phyloP scores from a whole-genome alignment of 2,888 invertebrate genomes.

The Plagiodera versicolora region DNA sequence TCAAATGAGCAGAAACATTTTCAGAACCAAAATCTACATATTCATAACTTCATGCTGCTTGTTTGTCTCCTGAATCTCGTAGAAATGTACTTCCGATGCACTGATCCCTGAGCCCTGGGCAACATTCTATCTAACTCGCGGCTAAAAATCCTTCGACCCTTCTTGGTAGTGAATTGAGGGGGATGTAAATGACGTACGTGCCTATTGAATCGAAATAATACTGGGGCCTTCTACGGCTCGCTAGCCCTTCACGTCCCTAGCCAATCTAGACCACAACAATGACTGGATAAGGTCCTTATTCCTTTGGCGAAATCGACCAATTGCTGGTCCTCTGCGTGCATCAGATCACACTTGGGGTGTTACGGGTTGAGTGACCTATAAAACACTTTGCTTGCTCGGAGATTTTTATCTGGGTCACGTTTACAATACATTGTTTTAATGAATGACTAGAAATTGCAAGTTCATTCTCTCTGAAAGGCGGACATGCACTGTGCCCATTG shows the following conservation, averaged over 20 bases:
- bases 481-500: too few relatives aligned
- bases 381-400: slow-evolving; percentile 22
- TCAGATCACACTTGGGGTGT: slow-evolving; percentile 28
- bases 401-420: slow-evolving; percentile 40
- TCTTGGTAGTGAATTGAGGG: slow-evolving; percentile 11
- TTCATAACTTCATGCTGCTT: too few relatives aligned
- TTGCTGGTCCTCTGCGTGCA: slow-evolving; percentile 2
- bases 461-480: too few relatives aligned
- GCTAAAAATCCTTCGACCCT: slow-evolving; percentile 11
- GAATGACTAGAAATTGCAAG: not conserved
- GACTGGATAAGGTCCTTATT: not conserved
- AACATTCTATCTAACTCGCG: not conserved
- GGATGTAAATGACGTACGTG: slow-evolving; percentile 23
- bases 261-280: not conserved
- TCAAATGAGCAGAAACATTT: too few relatives aligned
- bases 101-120: not conserved
- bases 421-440: slow-evolving; percentile 14
- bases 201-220: slow-evolving; percentile 15
- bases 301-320: not conserved
- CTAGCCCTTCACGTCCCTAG: not conserved
- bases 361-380: slow-evolving; percentile 32
- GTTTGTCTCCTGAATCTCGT: too few relatives aligned
- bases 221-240: slow-evolving; percentile 3
- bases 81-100: not conserved
- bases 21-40: too few relatives aligned